Conservation (phyloP, 2,888 invertebrate genomes). For the Lasioglossum calceatum region DNA sequence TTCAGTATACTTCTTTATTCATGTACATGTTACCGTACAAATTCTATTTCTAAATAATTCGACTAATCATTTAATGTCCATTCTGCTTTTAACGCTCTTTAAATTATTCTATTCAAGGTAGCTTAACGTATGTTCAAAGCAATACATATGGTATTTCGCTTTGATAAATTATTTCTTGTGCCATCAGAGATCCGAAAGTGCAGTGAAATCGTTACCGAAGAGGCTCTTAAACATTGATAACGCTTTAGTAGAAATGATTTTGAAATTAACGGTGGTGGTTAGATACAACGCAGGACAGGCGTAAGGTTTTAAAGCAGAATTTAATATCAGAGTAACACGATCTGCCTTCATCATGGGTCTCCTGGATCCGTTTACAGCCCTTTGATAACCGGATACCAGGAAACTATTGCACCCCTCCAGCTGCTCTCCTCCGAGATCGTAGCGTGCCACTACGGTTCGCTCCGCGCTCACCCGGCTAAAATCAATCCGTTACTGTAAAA, state of each 20-base stretch:
- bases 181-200: background rate
- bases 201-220: background rate
- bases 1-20: too few species aligned
- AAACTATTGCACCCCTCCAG: conserved; percentile 72
- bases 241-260: conserved; percentile 12
- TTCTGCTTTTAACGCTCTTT: too few species aligned
- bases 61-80: too few species aligned
- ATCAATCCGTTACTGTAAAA: conserved; percentile 46
- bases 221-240: background rate
- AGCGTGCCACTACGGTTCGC: conserved; percentile 35
- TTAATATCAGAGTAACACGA: conserved; percentile 81
- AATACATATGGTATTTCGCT: background rate
- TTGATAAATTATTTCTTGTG: background rate
- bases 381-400: conserved; percentile 78
- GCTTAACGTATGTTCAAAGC: too few species aligned
- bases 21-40: too few species aligned
- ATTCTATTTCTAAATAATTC: too few species aligned
- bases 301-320: conserved; percentile 75
- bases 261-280: conserved; percentile 36
- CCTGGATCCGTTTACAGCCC: conserved; percentile 77
- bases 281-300: conserved; percentile 23
- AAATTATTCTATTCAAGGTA: too few species aligned
- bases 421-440: conserved; percentile 42
- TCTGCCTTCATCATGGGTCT: conserved; percentile 73
- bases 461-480: conserved; percentile 44